Evolutionary conservation across 2,888 invertebrate species (phyloP).

Genomic region (Imbricaverruca yamaguchii): DNA sequence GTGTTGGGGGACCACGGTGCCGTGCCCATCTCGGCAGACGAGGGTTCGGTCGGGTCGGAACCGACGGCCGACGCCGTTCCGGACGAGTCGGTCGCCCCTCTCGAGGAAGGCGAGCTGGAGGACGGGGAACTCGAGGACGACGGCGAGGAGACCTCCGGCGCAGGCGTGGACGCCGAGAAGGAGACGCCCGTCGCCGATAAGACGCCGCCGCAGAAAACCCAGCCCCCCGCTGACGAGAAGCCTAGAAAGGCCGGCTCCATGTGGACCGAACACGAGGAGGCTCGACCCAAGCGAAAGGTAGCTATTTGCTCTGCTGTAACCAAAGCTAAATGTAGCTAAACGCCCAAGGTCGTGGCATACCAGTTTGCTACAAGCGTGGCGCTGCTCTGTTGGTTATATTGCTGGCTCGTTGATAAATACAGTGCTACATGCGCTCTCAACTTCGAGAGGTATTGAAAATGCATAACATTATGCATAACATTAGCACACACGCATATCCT

Average conservation of each 20-base stretch:
- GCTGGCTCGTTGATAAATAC: no score
- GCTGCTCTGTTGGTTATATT: no score
- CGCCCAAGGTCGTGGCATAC: no score
- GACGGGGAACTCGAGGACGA: slow-evolving; percentile 35
- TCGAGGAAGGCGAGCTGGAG: slow-evolving; percentile 34
- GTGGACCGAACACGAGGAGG: neutral
- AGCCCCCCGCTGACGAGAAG: neutral
- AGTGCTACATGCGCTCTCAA: no score
- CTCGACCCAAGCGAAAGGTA: neutral
- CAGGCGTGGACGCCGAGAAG: neutral
- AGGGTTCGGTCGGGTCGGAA: no score
- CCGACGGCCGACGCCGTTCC: neutral
- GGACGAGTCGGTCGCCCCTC: slow-evolving; percentile 30
- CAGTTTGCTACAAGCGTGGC: no score
- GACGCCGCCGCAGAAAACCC: neutral
- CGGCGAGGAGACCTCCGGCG: slow-evolving; percentile 26
- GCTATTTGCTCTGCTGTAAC: no score
- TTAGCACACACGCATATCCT: no score
- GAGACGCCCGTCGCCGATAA: neutral
- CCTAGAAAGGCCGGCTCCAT: neutral
- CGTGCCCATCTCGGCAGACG: no score
- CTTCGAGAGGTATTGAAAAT: no score
- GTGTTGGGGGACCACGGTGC: neutral
- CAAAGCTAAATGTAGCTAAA: no score
- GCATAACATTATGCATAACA: no score